A percentile compares a stretch with the other conserved stretches of the same genome.
Conservation (phyloP, 2,888 invertebrate species). For the Drosophila mercatorum region DNA sequence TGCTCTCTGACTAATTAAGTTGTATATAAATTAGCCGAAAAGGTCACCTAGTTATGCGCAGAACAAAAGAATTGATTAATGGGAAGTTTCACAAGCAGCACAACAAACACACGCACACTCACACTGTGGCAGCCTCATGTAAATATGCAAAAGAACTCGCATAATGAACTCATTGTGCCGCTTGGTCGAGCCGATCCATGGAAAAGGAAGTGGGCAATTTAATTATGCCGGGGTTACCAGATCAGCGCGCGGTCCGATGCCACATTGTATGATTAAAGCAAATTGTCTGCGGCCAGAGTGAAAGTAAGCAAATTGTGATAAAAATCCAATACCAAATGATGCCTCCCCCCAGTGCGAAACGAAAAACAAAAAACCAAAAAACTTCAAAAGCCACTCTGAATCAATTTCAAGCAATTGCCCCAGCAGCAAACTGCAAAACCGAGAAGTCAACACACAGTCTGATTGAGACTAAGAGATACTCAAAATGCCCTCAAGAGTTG, state of each 20-base stretch:
- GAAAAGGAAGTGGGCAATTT: conserved; percentile 72
- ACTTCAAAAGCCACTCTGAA: conserved; percentile 59
- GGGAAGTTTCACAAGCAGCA: conserved; percentile 60
- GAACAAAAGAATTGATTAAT: conserved; percentile 79
- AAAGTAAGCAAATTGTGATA: conserved; percentile 56
- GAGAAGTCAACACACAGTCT: conserved; percentile 2
- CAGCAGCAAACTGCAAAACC: conserved; percentile 1
- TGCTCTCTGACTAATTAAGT: conserved; percentile 49
- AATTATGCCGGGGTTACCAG: conserved; percentile 71
- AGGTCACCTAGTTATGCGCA: conserved; percentile 66
- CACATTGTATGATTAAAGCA: conserved; percentile 52
- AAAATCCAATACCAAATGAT: conserved; percentile 22
- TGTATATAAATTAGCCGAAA: conserved; percentile 62
- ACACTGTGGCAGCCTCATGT: neutral
- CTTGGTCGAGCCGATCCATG: conserved; percentile 37
- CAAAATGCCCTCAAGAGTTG: neutral
- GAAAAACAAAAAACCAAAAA: conserved; percentile 6
- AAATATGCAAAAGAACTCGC: conserved; percentile 44
- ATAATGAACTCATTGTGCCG: conserved; percentile 67
- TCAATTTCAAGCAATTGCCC: conserved; percentile 34
- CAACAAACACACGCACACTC: conserved; percentile 10
- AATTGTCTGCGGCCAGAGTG: conserved; percentile 54
- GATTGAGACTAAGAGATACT: conserved; percentile 9
- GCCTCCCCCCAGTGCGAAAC: neutral
- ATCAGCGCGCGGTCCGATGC: conserved; percentile 41